Evolutionary conservation across 1,140 invertebrate species (phyloP), one percentile per base, ranked within the genome.

Genomic region (Procambarus virginalis): DNA sequence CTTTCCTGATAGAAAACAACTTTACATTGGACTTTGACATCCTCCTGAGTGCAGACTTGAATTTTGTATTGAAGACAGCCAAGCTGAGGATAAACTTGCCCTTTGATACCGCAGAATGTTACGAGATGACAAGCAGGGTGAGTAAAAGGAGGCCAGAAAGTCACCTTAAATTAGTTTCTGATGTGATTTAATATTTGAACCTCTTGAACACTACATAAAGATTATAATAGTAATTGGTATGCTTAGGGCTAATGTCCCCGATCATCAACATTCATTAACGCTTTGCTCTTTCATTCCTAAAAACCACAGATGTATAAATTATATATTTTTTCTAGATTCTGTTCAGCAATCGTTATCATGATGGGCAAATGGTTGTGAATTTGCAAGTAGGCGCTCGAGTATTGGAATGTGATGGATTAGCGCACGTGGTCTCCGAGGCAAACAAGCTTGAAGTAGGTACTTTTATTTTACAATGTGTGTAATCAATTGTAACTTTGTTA

Each of bases 271-370:
- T 34, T 34, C 34, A 34, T 34, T 34, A 34, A 34, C 34, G 34
- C 34, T 34, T 34, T 34, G 34, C 34, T 34, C 1, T 34, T 34
- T 34, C 34, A 34, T 34, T 34, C 34, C 34, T 34, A 34, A 34
- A 34, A 34, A 34, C 34, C 1, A 34, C 34, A 68, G 20, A n/a
- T 17, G 9, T 17, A 68, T 68, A 46, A 76, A 76, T 3, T 8
- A 76, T 48, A 45, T 34, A 46, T 17, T 76, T 70, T n/a, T 76
- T 82, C 3, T 84, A 92, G 91, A 45, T 92, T 8, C 8, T 95
- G 79, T 98, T 98, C 94, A 97, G 99, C 93, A 99, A 99, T 94
- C 95, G 96, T 91, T 97, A 98, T 93, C 97, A 99, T 93, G 98
- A 99, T 94, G 98, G 98, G 0, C 98, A 99, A 94, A 97, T 99